A percentile compares a stretch with the other conserved stretches of the same genome.
phyloP scores from a whole-genome alignment of 2,797 vertebrate genomes.

The Octomys mimax region DNA sequence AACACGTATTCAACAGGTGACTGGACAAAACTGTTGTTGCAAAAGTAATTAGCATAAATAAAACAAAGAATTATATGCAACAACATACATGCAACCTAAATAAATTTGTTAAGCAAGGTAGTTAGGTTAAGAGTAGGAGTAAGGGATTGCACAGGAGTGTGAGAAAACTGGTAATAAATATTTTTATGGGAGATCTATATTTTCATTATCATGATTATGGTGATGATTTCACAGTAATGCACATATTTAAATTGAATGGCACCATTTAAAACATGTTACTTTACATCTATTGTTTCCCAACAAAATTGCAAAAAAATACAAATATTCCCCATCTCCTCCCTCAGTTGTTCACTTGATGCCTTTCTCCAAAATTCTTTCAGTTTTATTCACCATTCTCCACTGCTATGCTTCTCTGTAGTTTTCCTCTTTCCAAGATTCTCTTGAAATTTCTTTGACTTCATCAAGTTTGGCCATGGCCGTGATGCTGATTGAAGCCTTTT shows the following conservation, averaged over 20 bases:
- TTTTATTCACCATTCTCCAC: not conserved
- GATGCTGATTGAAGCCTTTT: not conserved
- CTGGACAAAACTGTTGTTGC: not conserved
- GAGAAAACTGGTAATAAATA: not conserved
- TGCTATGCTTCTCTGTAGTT: not conserved
- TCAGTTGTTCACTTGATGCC: not conserved
- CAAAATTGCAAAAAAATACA: not conserved
- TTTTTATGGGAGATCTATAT: not conserved
- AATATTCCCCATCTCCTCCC: not conserved
- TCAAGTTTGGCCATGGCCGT: not conserved
- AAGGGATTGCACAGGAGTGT: not conserved
- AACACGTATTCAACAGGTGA: not conserved
- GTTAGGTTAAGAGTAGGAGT: not conserved
- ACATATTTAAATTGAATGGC: not conserved
- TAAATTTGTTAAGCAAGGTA: not conserved
- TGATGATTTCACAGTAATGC: not conserved
- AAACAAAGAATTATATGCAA: not conserved
- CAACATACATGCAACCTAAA: not conserved
- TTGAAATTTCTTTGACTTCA: not conserved
- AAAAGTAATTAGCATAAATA: not conserved
- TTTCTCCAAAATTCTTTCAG: not conserved
- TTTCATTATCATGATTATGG: not conserved
- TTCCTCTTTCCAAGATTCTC: not conserved
- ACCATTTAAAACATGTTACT: not conserved
- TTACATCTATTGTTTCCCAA: not conserved